Evolutionary conservation across 2,113 vertebrate species (phyloP).

Genomic region (Microtus richardsoni): DNA sequence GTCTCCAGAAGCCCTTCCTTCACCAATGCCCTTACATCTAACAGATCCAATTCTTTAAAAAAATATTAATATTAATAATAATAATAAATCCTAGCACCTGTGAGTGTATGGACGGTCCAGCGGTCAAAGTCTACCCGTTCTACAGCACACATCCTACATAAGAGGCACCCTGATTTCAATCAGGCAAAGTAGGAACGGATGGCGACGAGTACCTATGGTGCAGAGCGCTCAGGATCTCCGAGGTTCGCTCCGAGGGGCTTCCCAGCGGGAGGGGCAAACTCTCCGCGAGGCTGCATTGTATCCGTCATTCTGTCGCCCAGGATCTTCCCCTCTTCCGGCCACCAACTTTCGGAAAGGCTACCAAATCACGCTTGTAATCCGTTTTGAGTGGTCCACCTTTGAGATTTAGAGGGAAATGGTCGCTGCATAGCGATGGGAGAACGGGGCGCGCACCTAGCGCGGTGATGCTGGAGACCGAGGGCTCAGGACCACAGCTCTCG

Average conservation of each 20-base stretch:
- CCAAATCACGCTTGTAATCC: constrained; percentile 69
- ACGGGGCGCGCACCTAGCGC: constrained; percentile 51
- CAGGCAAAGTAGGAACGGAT: constrained; percentile 54
- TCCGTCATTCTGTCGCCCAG: constrained; percentile 52
- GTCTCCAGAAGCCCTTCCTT: not conserved
- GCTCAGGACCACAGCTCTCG: not conserved
- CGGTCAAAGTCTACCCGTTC: not conserved
- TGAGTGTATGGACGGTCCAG: not conserved
- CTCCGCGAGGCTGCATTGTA: constrained; percentile 35
- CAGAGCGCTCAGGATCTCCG: constrained; percentile 57
- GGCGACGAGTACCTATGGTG: constrained; percentile 67
- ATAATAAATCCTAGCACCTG: not conserved
- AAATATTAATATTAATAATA: not conserved
- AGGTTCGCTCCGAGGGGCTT: constrained; percentile 55
- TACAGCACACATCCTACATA: not conserved
- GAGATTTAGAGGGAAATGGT: constrained; percentile 67
- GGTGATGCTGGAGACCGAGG: not conserved
- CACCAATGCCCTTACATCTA: not conserved
- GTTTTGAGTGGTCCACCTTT: constrained; percentile 52
- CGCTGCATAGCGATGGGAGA: constrained; percentile 56
- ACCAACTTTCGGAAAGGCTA: constrained; percentile 74
- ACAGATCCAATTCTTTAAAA: not conserved
- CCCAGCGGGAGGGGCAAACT: constrained; percentile 56
- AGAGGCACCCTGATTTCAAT: constrained; percentile 47
- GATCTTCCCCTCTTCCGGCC: not conserved